Base-by-base conservation (phyloP, 1,140 invertebrate genomes). In the Oryctes rhinoceros region DNA sequence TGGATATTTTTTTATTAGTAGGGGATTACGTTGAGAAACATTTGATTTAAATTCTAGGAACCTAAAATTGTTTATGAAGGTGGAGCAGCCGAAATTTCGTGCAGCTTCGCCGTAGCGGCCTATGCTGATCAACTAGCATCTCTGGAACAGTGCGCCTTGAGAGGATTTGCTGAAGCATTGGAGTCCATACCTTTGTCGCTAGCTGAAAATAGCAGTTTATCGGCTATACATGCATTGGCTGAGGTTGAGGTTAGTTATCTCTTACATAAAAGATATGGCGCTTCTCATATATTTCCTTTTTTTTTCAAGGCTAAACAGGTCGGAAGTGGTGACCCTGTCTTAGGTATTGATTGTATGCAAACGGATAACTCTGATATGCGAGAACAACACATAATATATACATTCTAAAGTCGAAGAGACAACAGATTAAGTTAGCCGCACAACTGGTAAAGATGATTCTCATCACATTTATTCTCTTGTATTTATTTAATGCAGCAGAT, bases 401-500 rank as follows among this genome's bases (percentile, higher is more conserved):
- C n/a, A 90, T 98, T 0, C 89, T 99, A 20, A 95, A 96, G 86
- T 97, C 97, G 59, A 99, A 99, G 91, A 97, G 96, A 83, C 98
- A 99, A 86, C 99, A 99, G 89, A 96, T 99, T 20, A 90, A 98
- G 30, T 89, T 99, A 78, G 98, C 99, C 1, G 98, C 98, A 0
- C 96, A 99, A 87, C 91, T 99, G 35, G 98, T 99, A 6, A 98
- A 99, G 88, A 99, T 99, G 98, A 99, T 99, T 82, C 91, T 99
- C 62, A 99, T 30, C 0, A 30, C 24, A 2, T 30, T 30, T 30
- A 30, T 30, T 30, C 0, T 2, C 2, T 30, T 30, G 24, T 30
- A 30, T 30, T 30, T 30, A 30, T 30, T 30, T 30, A 30, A 30
- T 30, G 2, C 24, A 30, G 24, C 24, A 1, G 24, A 30, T 30